Evolutionary conservation across 2,797 vertebrate species (phyloP).

Genomic region (Chaenodraco wilsoni): DNA sequence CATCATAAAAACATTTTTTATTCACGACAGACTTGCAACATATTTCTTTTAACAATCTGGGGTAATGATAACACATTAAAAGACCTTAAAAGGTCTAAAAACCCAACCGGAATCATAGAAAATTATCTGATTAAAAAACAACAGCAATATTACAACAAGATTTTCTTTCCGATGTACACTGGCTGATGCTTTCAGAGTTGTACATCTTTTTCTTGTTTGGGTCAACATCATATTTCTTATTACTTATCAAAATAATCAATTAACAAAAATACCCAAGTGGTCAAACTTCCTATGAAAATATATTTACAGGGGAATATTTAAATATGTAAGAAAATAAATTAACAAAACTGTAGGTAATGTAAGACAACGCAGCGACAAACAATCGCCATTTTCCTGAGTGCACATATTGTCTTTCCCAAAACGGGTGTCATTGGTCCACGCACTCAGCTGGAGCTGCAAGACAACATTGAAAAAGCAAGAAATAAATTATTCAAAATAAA

Average conservation of each 20-base stretch:
- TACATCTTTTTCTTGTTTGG: slow-evolving; percentile 6
- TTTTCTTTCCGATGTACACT: neutral
- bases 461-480: neutral
- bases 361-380: slow-evolving; percentile 20
- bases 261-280: slow-evolving; percentile 37
- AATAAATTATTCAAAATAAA: neutral
- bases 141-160: neutral
- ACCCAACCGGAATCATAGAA: neutral
- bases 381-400: slow-evolving; percentile 55
- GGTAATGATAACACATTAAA: neutral
- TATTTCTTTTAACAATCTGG: neutral
- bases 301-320: slow-evolving; percentile 65
- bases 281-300: slow-evolving; percentile 32
- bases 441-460: slow-evolving; percentile 74
- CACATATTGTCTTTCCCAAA: slow-evolving; percentile 7
- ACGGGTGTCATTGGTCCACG: neutral
- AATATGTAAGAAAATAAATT: slow-evolving; percentile 78
- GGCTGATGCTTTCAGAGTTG: neutral
- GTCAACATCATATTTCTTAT: slow-evolving; percentile 9
- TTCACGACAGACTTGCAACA: too few relatives aligned
- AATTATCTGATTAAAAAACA: neutral
- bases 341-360: slow-evolving; percentile 58
- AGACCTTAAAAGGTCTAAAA: neutral
- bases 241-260: slow-evolving; percentile 20
- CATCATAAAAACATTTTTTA: neutral